These are phyloP conservation scores for Thaumetopoea pityocampa DNA, from an alignment of 1,140 invertebrate species.

Conservation along the genomic window DNA sequence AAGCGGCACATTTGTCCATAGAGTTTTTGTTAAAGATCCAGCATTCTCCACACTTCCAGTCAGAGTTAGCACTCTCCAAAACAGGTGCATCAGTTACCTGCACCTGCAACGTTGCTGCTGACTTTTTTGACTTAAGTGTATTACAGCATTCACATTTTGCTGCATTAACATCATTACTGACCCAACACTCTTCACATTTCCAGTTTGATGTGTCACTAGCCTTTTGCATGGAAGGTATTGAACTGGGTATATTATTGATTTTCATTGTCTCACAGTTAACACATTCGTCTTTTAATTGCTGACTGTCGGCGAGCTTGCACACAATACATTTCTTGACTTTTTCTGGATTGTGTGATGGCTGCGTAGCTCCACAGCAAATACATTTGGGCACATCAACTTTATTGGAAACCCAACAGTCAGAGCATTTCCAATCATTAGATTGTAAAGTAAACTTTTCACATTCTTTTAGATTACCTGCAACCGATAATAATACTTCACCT, in stretches of 20 bases:
- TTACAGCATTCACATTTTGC: slow-evolving; percentile 80
- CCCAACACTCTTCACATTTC: slow-evolving; percentile 80
- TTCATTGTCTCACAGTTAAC: slow-evolving; percentile 15
- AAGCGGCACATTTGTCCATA: slow-evolving; percentile 76
- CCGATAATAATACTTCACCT: slow-evolving; percentile 10
- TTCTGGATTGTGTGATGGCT: not conserved
- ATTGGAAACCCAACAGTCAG: slow-evolving; percentile 73
- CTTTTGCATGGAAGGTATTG: not conserved
- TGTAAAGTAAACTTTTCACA: slow-evolving; percentile 23
- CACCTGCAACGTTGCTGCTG: no score
- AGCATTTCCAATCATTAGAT: slow-evolving; percentile 75
- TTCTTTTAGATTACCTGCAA: slow-evolving; percentile 25
- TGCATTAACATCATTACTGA: slow-evolving; percentile 77
- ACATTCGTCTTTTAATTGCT: slow-evolving; percentile 11
- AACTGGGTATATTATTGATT: not conserved
- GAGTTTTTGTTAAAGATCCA: slow-evolving; percentile 77
- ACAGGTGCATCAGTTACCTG: slow-evolving; percentile 11
- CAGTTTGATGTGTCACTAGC: slow-evolving; percentile 58
- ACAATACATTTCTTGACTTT: slow-evolving; percentile 6
- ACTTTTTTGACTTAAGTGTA: slow-evolving; percentile 23
- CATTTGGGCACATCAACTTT: slow-evolving; percentile 4
- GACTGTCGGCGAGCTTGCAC: slow-evolving; percentile 15
- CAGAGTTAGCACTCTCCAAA: slow-evolving; percentile 69
- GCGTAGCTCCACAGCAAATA: slow-evolving; percentile 11
- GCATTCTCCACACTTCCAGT: slow-evolving; percentile 80